Evolutionary conservation across 2,797 vertebrate genomes (phyloP).

Genomic region (Bradypodion pumilum): DNA sequence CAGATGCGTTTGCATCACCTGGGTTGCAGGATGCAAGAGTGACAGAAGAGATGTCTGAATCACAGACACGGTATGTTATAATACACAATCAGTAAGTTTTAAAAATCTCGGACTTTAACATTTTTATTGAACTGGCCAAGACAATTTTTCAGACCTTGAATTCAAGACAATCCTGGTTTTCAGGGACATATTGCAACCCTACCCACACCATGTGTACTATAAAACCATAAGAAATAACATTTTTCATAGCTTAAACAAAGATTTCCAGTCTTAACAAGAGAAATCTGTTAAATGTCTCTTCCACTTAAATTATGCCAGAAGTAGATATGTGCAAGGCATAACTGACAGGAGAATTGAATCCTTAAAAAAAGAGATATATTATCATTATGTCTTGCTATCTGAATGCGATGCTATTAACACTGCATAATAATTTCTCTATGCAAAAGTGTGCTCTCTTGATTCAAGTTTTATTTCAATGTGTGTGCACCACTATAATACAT

Average conservation of each 20-base stretch:
- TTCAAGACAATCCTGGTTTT: too few relatives aligned
- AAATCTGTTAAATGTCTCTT: not conserved
- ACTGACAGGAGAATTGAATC: slow-evolving; percentile 24
- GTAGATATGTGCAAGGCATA: not conserved
- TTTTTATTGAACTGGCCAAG: too few relatives aligned
- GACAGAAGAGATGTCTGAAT: too few relatives aligned
- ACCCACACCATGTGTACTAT: not conserved
- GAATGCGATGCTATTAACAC: slow-evolving; percentile 31
- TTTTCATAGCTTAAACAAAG: not conserved
- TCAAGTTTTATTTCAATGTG: slow-evolving; percentile 39
- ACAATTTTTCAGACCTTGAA: too few relatives aligned
- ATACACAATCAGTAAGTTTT: too few relatives aligned
- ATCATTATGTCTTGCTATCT: slow-evolving; percentile 13
- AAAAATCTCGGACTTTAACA: too few relatives aligned
- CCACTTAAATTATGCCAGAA: slow-evolving; percentile 49
- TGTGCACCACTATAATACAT: not conserved
- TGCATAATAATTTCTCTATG: slow-evolving; percentile 31
- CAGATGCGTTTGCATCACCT: too few relatives aligned
- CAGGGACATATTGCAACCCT: too few relatives aligned
- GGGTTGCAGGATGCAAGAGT: too few relatives aligned
- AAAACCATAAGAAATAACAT: not conserved
- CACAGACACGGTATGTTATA: too few relatives aligned
- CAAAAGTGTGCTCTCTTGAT: slow-evolving; percentile 27
- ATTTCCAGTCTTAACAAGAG: slow-evolving; percentile 19
- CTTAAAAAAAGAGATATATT: slow-evolving; percentile 22